Percentiles rank a stretch among this genome's conserved stretches.
Evolutionary conservation across 2,888 invertebrate species (phyloP).

Genomic region (Athalia circularis): DNA sequence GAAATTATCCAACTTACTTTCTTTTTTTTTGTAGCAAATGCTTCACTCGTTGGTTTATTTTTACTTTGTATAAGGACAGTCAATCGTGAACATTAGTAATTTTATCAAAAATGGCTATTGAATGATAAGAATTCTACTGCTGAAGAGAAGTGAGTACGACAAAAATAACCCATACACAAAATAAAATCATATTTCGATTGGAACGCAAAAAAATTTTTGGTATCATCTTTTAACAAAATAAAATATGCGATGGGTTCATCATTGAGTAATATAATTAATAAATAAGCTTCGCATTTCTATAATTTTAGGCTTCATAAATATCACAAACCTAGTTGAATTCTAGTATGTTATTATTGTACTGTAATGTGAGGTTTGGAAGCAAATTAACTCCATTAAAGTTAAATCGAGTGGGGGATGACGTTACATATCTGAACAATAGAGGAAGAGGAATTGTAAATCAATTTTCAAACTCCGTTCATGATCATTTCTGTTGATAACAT

Average conservation of each 20-base stretch:
- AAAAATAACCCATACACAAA: too few relatives aligned
- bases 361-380: neutral
- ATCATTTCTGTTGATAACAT: too few relatives aligned
- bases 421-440: conserved; percentile 3
- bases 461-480: too few relatives aligned
- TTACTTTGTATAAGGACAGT: neutral
- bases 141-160: too few relatives aligned
- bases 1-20: neutral
- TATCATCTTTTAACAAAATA: too few relatives aligned
- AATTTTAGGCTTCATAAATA: conserved; percentile 30
- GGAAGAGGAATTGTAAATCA: too few relatives aligned
- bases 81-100: neutral
- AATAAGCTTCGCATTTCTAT: neutral
- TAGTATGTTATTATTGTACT: conserved; percentile 5
- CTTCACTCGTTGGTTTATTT: neutral
- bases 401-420: neutral
- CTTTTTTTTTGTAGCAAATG: neutral
- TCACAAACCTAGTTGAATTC: conserved; percentile 32
- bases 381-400: conserved; percentile 6
- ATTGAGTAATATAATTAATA: too few relatives aligned
- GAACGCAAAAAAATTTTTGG: too few relatives aligned
- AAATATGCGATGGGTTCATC: too few relatives aligned
- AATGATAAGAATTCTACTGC: neutral
- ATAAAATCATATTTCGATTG: too few relatives aligned
- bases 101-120: neutral